Evolutionary conservation across 2,888 invertebrate genomes (phyloP).

Genomic region (Odontomyia ornata): DNA sequence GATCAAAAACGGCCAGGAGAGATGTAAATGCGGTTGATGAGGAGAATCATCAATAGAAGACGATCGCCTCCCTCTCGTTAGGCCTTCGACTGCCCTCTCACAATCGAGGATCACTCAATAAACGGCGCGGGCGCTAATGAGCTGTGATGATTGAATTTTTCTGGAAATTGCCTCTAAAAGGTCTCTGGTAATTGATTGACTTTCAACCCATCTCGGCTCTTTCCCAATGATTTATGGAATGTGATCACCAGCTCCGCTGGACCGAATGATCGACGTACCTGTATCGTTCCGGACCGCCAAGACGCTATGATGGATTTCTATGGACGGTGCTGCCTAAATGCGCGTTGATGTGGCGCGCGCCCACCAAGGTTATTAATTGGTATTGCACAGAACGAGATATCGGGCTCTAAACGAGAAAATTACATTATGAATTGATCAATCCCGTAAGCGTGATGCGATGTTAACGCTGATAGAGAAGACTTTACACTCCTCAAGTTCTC

Average conservation of each 20-base stretch:
- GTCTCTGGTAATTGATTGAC: conserved; percentile 40
- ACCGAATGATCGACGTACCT: conserved; percentile 2
- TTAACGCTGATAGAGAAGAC: too few relatives aligned
- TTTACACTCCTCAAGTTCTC: too few relatives aligned
- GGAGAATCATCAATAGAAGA: neutral
- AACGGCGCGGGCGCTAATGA: conserved; percentile 46
- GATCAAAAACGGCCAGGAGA: neutral
- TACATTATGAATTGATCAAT: too few relatives aligned
- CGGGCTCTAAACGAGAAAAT: neutral
- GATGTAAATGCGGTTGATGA: neutral
- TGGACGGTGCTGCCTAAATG: conserved; percentile 23
- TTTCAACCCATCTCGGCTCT: conserved; percentile 32
- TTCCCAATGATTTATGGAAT: conserved; percentile 38
- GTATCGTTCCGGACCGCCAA: conserved; percentile 18
- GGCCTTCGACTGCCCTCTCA: neutral
- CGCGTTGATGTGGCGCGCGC: conserved; percentile 44
- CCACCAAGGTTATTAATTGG: conserved; percentile 36
- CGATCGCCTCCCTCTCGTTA: conserved; percentile 9
- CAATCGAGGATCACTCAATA: conserved; percentile 20
- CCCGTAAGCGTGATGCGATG: too few relatives aligned
- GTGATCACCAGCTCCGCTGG: neutral
- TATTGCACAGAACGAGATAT: conserved; percentile 5
- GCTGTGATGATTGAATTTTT: conserved; percentile 46
- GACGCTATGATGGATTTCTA: neutral
- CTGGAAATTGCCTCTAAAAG: conserved; percentile 40